Conservation (phyloP, 1,140 invertebrate genomes). For the Meloidogyne chitwoodi region DNA sequence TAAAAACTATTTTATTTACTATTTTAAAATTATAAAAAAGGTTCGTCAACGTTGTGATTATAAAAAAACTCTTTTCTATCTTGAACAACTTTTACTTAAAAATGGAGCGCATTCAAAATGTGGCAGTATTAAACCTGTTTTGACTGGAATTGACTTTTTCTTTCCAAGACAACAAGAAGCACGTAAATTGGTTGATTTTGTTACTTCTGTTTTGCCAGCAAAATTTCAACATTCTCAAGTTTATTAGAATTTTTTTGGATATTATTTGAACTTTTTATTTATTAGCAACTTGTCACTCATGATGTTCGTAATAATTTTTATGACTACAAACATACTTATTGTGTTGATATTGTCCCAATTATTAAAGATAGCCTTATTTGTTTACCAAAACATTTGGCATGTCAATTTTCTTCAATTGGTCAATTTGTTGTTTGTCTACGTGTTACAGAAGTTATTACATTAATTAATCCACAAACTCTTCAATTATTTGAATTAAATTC, state of each 20-base stretch:
- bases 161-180: slow-evolving; percentile 83
- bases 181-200: slow-evolving; percentile 90
- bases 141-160: slow-evolving; percentile 93
- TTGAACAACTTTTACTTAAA: slow-evolving; percentile 94
- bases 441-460: slow-evolving; percentile 80
- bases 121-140: slow-evolving; percentile 84
- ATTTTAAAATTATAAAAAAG: slow-evolving; percentile 31
- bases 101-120: slow-evolving; percentile 75
- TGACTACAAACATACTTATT: slow-evolving; percentile 83
- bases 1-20: not conserved
- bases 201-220: slow-evolving; percentile 76
- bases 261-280: slow-evolving; percentile 67
- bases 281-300: slow-evolving; percentile 92
- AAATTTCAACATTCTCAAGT: slow-evolving; percentile 59
- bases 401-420: slow-evolving; percentile 83
- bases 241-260: slow-evolving; percentile 58
- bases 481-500: slow-evolving; percentile 70
- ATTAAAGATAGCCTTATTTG: slow-evolving; percentile 93
- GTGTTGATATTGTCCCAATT: slow-evolving; percentile 90
- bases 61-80: slow-evolving; percentile 95
- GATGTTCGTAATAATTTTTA: slow-evolving; percentile 93
- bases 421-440: slow-evolving; percentile 82
- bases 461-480: slow-evolving; percentile 86
- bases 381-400: slow-evolving; percentile 78
- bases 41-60: slow-evolving; percentile 73